phyloP scores from a whole-genome alignment of 92 coral and sea anemone species.

The Pocillopora meandrina region DNA sequence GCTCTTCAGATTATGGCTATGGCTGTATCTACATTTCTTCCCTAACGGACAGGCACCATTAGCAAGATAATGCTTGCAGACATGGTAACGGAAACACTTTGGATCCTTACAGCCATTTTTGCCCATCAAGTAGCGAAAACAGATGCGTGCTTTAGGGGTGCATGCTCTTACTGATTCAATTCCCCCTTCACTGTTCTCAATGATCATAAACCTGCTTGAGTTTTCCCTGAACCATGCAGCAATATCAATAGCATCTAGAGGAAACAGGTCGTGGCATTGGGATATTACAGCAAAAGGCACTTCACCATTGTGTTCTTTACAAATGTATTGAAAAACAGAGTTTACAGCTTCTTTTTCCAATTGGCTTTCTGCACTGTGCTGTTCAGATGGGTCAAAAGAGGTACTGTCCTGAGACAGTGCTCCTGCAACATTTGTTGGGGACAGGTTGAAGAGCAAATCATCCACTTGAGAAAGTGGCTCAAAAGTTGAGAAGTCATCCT shows the following conservation, averaged over 20 bases:
- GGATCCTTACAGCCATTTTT: slow-evolving; percentile 57
- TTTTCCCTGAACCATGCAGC: slow-evolving; percentile 65
- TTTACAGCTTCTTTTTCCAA: slow-evolving; percentile 24
- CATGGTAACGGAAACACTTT: slow-evolving; percentile 65
- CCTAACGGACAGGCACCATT: slow-evolving; percentile 65
- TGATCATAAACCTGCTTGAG: slow-evolving; percentile 47
- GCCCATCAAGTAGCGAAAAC: slow-evolving; percentile 51
- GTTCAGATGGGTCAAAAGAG: slow-evolving; percentile 1
- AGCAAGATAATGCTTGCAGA: slow-evolving; percentile 63
- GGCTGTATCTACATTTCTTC: slow-evolving; percentile 49
- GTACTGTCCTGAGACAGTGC: slow-evolving; percentile 36
- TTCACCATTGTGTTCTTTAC: slow-evolving; percentile 52
- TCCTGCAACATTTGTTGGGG: slow-evolving; percentile 1
- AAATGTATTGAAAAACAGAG: slow-evolving; percentile 54
- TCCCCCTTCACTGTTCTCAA: slow-evolving; percentile 57
- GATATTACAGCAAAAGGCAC: slow-evolving; percentile 58
- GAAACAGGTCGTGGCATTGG: slow-evolving; percentile 52
- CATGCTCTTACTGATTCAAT: slow-evolving; percentile 63
- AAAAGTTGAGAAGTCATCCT: slow-evolving; percentile 17
- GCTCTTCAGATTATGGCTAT: slow-evolving; percentile 53
- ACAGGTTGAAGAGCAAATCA: slow-evolving; percentile 14
- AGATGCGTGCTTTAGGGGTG: slow-evolving; percentile 55
- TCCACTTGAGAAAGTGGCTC: slow-evolving; percentile 58
- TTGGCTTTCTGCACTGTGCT: not conserved
- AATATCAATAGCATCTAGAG: slow-evolving; percentile 38